Conservation (phyloP, 2,113 vertebrate genomes). For the Raja brachyura region DNA sequence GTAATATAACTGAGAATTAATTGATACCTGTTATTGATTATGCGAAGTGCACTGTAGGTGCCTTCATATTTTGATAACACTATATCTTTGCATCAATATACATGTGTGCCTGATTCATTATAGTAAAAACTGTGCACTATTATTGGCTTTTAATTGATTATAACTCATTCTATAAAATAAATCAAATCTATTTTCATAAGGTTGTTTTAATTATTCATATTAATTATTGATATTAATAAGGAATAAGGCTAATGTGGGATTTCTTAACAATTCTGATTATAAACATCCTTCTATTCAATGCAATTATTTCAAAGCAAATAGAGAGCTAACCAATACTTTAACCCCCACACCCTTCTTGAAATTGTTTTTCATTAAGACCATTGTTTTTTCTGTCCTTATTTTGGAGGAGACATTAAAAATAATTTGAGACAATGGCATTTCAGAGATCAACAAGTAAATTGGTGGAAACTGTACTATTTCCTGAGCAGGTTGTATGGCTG, state of each 20-base stretch:
- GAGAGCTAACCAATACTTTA: not conserved
- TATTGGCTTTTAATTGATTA: not conserved
- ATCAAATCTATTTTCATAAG: not conserved
- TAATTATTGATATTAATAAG: conserved; percentile 8
- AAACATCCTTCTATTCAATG: not conserved
- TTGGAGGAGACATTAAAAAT: conserved; percentile 19
- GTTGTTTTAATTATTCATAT: not conserved
- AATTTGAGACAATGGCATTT: conserved; percentile 13
- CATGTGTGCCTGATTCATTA: not conserved
- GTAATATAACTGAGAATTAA: not conserved
- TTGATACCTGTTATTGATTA: not conserved
- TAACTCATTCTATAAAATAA: not conserved
- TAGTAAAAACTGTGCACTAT: not conserved
- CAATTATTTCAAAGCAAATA: not conserved
- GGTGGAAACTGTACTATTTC: conserved; percentile 14
- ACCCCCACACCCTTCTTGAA: conserved; percentile 14
- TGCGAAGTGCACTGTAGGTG: not conserved
- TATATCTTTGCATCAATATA: not conserved
- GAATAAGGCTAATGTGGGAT: not conserved
- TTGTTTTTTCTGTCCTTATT: not conserved
- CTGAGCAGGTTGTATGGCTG: conserved; percentile 2
- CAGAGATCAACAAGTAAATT: conserved; percentile 10
- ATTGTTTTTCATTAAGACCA: conserved; percentile 30
- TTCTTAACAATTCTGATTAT: not conserved
- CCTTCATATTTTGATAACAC: not conserved